These are phyloP conservation scores for Eupeodes corollae DNA, from an alignment of 1,140 invertebrate genomes.

Conservation along the genomic window DNA sequence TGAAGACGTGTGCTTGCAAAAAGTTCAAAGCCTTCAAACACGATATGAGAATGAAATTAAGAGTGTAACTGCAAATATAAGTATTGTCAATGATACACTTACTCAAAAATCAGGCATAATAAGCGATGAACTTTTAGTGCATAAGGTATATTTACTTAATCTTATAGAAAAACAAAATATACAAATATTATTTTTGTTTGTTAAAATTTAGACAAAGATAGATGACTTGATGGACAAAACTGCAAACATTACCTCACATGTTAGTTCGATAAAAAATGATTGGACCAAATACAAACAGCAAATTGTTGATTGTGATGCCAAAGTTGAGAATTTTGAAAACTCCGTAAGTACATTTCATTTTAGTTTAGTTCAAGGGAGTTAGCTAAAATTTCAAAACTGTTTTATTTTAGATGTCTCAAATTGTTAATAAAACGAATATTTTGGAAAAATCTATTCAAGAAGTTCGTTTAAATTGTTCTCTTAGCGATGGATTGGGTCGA, in stretches of 20 bases:
- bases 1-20: background rate
- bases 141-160: slow-evolving; percentile 16
- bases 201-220: slow-evolving; percentile 19
- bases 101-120: slow-evolving; percentile 26
- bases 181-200: background rate
- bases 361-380: too few relatives aligned
- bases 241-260: slow-evolving; percentile 29
- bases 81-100: slow-evolving; percentile 22
- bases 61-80: slow-evolving; percentile 11
- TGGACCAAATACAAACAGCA: slow-evolving; percentile 28
- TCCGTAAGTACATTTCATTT: slow-evolving; percentile 22
- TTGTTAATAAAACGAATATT: too few relatives aligned
- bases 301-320: slow-evolving; percentile 18
- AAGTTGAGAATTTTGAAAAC: slow-evolving; percentile 19
- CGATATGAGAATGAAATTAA: background rate
- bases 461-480: too few relatives aligned
- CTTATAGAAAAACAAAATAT: background rate
- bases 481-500: too few relatives aligned
- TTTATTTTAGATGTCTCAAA: too few relatives aligned
- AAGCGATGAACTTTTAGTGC: slow-evolving; percentile 18
- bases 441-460: too few relatives aligned
- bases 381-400: too few relatives aligned
- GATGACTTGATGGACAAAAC: slow-evolving; percentile 27
- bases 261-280: slow-evolving; percentile 25
- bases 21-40: background rate